Evolutionary conservation across 2,888 invertebrate genomes (phyloP).

Genomic region (Aphodius sticticus): DNA sequence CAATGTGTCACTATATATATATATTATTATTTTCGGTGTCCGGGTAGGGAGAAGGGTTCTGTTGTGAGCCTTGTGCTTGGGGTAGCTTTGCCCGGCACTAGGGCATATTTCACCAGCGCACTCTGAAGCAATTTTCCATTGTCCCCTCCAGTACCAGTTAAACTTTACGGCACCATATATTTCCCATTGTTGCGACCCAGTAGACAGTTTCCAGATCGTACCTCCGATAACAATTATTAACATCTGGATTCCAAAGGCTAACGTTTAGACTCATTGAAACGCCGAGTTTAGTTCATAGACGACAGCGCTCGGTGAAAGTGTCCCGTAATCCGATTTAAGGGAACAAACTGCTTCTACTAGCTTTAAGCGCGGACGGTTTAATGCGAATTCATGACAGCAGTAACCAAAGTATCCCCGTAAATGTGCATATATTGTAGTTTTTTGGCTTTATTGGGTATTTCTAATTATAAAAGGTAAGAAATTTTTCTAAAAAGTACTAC

Average conservation of each 20-base stretch:
- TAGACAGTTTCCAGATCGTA: not conserved
- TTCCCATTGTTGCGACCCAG: not conserved
- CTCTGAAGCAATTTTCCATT: conserved; percentile 4
- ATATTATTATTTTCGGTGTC: not conserved
- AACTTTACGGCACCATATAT: not conserved
- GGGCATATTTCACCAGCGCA: conserved; percentile 4
- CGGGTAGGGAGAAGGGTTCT: not conserved
- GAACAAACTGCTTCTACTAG: not conserved
- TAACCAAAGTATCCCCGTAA: not conserved
- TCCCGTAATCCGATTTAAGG: not conserved
- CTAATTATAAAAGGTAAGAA: too few species aligned
- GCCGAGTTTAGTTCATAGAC: not conserved
- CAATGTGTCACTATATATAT: not conserved
- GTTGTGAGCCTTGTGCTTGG: not conserved
- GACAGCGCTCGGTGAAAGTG: not conserved
- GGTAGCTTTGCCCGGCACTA: not conserved
- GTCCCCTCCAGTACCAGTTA: not conserved
- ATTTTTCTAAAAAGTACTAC: too few species aligned
- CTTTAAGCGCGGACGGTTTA: not conserved
- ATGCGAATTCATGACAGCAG: not conserved
- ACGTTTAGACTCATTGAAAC: not conserved
- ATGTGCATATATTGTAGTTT: too few species aligned
- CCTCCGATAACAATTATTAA: conserved; percentile 4
- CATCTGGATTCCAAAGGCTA: not conserved
- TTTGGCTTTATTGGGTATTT: too few species aligned